Conservation (phyloP, 2,888 invertebrate genomes). For the Falcaria lacertinaria region DNA sequence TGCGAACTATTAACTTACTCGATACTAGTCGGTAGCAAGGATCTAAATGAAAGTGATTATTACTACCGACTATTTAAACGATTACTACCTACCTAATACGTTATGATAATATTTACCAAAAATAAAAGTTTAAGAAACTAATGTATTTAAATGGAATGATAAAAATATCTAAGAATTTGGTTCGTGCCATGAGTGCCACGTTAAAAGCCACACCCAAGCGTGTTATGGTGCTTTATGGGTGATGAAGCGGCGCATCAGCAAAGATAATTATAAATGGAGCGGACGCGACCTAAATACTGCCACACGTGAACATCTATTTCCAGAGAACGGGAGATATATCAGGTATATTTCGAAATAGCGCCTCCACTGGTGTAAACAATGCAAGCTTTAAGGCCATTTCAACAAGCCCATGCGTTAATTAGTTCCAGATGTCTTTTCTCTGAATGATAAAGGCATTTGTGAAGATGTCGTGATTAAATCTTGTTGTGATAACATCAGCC, state of each 20-base stretch:
- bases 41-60: no score
- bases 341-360: slow-evolving; percentile 63
- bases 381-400: slow-evolving; percentile 10
- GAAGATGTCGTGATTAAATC: slow-evolving; percentile 15
- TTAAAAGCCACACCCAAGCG: slow-evolving; percentile 25
- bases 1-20: no score
- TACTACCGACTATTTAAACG: no score
- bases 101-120: slow-evolving; percentile 31
- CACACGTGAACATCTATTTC: slow-evolving; percentile 64
- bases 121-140: slow-evolving; percentile 11
- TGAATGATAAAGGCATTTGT: slow-evolving; percentile 10
- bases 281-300: slow-evolving; percentile 66
- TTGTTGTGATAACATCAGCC: slow-evolving; percentile 16
- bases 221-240: slow-evolving; percentile 33
- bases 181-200: slow-evolving; percentile 16
- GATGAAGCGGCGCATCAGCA: slow-evolving; percentile 55
- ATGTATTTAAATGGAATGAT: slow-evolving; percentile 8
- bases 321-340: slow-evolving; percentile 55
- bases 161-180: slow-evolving; percentile 10
- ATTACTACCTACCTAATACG: slow-evolving; percentile 23
- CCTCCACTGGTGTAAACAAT: slow-evolving; percentile 28
- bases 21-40: no score
- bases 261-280: slow-evolving; percentile 65
- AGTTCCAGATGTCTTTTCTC: slow-evolving; percentile 9
- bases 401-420: slow-evolving; percentile 14